Base-by-base conservation (phyloP, 2,113 vertebrate genomes). In the Dendropsophus ebraccatus region DNA sequence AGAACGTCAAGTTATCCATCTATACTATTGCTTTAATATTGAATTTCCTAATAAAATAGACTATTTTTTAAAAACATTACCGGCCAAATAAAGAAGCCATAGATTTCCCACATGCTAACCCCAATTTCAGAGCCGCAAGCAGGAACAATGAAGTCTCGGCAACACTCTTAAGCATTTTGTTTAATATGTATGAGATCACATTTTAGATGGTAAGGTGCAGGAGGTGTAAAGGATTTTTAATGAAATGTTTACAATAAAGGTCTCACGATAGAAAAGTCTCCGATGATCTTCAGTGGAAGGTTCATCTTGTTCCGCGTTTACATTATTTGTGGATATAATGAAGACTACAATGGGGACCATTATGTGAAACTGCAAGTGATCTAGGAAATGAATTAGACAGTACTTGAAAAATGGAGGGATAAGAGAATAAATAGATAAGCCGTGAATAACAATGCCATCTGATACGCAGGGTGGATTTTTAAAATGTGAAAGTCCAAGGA, bases 281-380 rank as follows among this genome's bases (percentile, higher is more conserved):
- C n/a, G n/a, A n/a, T n/a, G n/a, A n/a, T n/a, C n/a, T n/a, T n/a
- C n/a, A n/a, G n/a, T 9, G 11, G 76, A 79, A 60, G 52, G 28
- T 58, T 41, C 19, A n/a, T 19, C 32, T 11, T 32, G 54, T 54
- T 58, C 76, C 0, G 17, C 19, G 23, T 79, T 58, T 79, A 79
- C 32, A 79, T 79, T 79, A 79, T 79, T 79, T 58, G 76, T 56
- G 30, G 52, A 79, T 60, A 79, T 79, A 79, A 79, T 79, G 76
- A 79, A 79, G 76, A 41, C 35, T 32, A 79, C 76, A 79, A 79
- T 58, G 30, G 52, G 14, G 52, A 60, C 50, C 32, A 79, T 78
- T 78, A 78, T 78, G 76, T 79, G 76, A 58, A 79, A 60, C 76
- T 79, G 76, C 28, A 79, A 79, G 76, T 79, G 76, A 79, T 79